phyloP scores from a whole-genome alignment of 2,888 invertebrate species.

The Mesodorylaimus sp. region DNA sequence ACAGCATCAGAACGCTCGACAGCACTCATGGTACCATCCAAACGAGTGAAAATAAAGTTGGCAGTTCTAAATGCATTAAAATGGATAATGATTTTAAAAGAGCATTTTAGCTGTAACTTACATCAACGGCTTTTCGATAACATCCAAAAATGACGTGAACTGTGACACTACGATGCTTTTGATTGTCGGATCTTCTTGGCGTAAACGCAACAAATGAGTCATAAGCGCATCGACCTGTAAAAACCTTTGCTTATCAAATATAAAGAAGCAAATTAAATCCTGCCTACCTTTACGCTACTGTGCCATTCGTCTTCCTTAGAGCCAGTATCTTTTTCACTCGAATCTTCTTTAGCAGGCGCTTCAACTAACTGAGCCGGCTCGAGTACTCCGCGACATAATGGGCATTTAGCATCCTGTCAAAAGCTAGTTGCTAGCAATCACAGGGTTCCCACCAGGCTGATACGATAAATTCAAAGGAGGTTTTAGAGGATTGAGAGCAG shows the following conservation, averaged over 20 bases:
- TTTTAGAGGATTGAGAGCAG: too few species aligned
- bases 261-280: too few species aligned
- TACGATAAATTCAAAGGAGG: too few species aligned
- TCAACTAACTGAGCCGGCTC: neutral
- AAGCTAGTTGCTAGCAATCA: too few species aligned
- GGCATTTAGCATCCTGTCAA: too few species aligned
- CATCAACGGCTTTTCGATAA: constrained; percentile 49
- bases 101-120: neutral
- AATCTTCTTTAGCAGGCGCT: neutral
- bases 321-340: neutral
- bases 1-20: neutral
- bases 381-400: neutral
- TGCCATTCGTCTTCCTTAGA: neutral
- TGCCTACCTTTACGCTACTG: neutral
- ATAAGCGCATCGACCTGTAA: neutral
- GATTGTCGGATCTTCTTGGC: neutral
- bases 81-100: neutral
- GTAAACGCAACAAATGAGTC: neutral
- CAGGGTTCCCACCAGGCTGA: too few species aligned
- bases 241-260: neutral
- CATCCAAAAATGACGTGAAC: constrained; percentile 62
- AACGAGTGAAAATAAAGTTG: neutral
- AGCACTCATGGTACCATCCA: neutral
- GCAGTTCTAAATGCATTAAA: neutral
- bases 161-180: constrained; percentile 58